Evolutionary conservation across 2,888 invertebrate species (phyloP).

Genomic region (Eustalomyia histrio): DNA sequence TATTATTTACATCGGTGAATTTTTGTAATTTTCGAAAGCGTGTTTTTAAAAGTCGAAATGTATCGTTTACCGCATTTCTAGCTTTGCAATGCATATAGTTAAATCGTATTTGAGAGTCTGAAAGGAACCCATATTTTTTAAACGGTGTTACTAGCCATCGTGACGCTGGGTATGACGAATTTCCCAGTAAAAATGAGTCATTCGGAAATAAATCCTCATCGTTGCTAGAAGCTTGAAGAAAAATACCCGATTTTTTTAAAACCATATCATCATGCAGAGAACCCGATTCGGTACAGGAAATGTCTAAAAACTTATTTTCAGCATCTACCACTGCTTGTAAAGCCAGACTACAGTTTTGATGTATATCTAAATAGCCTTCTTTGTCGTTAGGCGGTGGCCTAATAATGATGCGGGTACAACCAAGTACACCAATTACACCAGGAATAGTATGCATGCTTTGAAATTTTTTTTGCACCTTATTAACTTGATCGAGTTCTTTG

Average conservation of each 20-base stretch:
- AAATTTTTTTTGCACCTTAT: conserved; percentile 22
- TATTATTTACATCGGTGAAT: conserved; percentile 65
- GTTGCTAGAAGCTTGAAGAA: neutral
- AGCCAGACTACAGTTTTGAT: conserved; percentile 64
- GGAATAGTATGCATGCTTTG: conserved; percentile 45
- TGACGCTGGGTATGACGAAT: conserved; percentile 67
- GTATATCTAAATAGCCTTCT: conserved; percentile 63
- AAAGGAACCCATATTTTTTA: conserved; percentile 69
- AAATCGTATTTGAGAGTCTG: conserved; percentile 67
- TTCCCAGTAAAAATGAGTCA: conserved; percentile 49
- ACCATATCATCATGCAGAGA: conserved; percentile 68
- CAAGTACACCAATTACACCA: conserved; percentile 66
- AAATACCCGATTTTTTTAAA: conserved; percentile 61
- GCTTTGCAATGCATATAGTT: conserved; percentile 69
- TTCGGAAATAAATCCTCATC: conserved; percentile 38
- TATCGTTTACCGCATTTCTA: conserved; percentile 69
- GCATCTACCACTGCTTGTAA: conserved; percentile 69
- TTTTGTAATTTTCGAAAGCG: conserved; percentile 69
- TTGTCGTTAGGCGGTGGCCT: conserved; percentile 61
- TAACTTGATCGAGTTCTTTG: conserved; percentile 4
- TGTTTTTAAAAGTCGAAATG: conserved; percentile 70
- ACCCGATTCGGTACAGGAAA: conserved; percentile 69
- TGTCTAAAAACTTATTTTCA: conserved; percentile 66
- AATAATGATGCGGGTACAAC: conserved; percentile 67
- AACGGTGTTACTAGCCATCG: conserved; percentile 69